phyloP scores from a whole-genome alignment of 2,113 vertebrate species.

The Calyptommatus sinebrachiatus region DNA sequence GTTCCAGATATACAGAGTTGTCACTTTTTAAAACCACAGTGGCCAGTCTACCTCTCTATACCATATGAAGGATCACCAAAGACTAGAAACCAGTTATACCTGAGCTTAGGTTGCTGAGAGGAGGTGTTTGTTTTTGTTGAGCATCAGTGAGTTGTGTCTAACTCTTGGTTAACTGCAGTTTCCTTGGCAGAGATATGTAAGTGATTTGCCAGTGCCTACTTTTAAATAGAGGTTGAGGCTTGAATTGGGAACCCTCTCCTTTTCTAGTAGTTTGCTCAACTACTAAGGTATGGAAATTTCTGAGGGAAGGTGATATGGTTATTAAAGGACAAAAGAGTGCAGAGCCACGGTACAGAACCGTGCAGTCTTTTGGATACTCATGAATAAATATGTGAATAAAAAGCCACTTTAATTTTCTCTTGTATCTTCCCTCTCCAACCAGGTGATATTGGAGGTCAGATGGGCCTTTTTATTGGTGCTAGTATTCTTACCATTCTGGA shows the following conservation, averaged over 20 bases:
- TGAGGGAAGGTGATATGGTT: too few species aligned
- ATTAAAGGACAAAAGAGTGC: neutral
- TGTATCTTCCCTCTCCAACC: slow-evolving; percentile 16
- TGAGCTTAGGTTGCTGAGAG: neutral
- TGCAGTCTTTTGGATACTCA: too few species aligned
- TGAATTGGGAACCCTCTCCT: too few species aligned
- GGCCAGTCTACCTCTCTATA: too few species aligned
- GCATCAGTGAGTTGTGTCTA: too few species aligned
- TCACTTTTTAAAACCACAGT: neutral
- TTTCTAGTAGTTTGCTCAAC: too few species aligned
- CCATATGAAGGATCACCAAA: neutral
- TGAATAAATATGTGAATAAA: neutral
- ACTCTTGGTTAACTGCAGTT: too few species aligned
- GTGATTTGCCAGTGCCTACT: too few species aligned
- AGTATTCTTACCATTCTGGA: slow-evolving; percentile 98
- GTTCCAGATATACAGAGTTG: neutral
- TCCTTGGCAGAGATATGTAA: too few species aligned
- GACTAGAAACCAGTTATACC: neutral
- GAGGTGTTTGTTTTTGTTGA: neutral
- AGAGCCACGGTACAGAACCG: neutral
- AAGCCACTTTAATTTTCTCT: neutral
- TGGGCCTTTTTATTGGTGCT: slow-evolving; percentile 97
- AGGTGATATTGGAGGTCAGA: slow-evolving; percentile 98
- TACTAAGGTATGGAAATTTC: too few species aligned
- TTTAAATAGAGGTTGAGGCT: too few species aligned